A percentile compares a stretch with the other conserved stretches of the same genome.
These are phyloP conservation scores for Halocynthia roretzi DNA, from an alignment of 23 tunicate species.

Conservation along the genomic window DNA sequence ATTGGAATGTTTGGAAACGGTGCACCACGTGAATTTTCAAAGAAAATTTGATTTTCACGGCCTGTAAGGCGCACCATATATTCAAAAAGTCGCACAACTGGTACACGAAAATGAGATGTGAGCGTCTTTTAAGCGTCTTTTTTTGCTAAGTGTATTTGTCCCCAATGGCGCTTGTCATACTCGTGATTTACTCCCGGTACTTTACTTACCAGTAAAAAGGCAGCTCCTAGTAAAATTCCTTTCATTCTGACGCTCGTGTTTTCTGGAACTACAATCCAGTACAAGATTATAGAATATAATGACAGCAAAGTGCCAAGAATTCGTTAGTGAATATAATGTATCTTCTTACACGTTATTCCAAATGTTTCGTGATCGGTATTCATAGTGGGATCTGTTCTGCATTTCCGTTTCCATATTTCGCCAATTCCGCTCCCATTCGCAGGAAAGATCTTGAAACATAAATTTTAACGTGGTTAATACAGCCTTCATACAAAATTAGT, in stretches of 20 bases:
- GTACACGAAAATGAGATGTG: too few species aligned
- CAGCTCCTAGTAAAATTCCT: constrained; percentile 38
- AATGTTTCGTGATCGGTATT: constrained; percentile 63
- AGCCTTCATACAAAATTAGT: too few species aligned
- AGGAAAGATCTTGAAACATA: constrained; percentile 6
- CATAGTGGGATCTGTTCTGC: neutral
- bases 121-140: too few species aligned
- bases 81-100: too few species aligned
- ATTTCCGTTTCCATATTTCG: constrained; percentile 56
- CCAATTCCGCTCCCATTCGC: constrained; percentile 24
- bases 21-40: too few species aligned
- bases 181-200: too few species aligned
- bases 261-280: neutral
- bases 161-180: too few species aligned
- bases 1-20: too few species aligned
- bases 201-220: constrained; percentile 46
- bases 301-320: neutral
- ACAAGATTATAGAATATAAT: neutral
- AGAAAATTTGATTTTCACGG: too few species aligned
- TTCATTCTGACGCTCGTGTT: constrained; percentile 22
- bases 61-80: too few species aligned
- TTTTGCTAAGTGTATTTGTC: too few species aligned
- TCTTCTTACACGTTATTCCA: constrained; percentile 52
- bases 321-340: neutral
- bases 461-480: neutral